Percentiles rank a stretch among this genome's conserved stretches.
These are phyloP conservation scores for Saccostrea glomerata DNA, from an alignment of 1,140 invertebrate species.

Conservation along the genomic window DNA sequence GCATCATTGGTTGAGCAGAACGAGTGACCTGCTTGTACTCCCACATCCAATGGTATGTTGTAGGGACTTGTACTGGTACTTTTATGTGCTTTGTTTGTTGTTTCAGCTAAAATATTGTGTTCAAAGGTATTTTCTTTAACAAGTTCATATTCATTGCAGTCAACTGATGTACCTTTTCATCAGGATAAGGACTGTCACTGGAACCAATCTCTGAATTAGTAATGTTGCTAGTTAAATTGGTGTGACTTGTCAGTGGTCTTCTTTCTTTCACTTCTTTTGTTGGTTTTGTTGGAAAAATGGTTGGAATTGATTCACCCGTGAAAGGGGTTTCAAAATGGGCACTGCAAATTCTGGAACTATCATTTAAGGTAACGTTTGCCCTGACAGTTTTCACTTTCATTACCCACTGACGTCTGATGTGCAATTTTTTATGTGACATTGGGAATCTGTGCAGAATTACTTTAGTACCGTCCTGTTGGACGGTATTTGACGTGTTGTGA, in stretches of 20 bases:
- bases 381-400: too few relatives aligned
- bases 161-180: background rate
- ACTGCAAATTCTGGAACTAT: too few relatives aligned
- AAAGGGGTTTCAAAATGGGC: background rate
- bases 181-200: background rate
- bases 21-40: conserved; percentile 14
- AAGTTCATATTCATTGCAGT: background rate
- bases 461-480: too few relatives aligned
- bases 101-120: background rate
- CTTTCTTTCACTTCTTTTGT: conserved; percentile 26
- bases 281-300: conserved; percentile 40
- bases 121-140: background rate
- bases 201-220: background rate
- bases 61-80: conserved; percentile 40
- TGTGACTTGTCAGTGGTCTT: conserved; percentile 24
- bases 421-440: too few relatives aligned
- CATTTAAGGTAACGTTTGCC: too few relatives aligned
- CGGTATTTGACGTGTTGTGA: too few relatives aligned
- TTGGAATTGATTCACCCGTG: conserved; percentile 32
- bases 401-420: too few relatives aligned
- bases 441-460: too few relatives aligned
- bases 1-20: background rate
- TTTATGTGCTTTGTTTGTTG: background rate
- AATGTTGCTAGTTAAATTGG: background rate
- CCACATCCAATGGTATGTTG: background rate